These are phyloP conservation scores for Amphiprion ocellaris DNA, from an alignment of 2,113 vertebrate species.

Conservation along the genomic window DNA sequence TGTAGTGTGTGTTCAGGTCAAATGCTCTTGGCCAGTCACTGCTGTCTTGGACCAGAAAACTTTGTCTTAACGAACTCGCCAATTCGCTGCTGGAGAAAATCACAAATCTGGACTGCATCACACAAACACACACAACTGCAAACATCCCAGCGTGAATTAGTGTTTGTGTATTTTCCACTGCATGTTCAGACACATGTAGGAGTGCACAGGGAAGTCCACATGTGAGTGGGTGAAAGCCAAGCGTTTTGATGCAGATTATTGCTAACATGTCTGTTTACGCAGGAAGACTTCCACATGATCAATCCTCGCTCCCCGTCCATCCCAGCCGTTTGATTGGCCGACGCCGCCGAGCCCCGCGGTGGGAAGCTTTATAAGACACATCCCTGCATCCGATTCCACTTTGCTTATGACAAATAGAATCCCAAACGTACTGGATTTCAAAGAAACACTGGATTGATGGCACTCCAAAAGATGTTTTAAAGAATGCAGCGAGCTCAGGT, in stretches of 20 bases:
- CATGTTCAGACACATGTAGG: neutral
- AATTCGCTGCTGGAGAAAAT: constrained; percentile 54
- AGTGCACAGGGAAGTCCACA: no score
- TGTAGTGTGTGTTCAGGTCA: constrained; percentile 26
- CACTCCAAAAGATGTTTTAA: constrained; percentile 42
- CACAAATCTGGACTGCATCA: constrained; percentile 51
- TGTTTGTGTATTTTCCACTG: no score
- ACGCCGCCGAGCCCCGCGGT: neutral
- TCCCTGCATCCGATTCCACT: constrained; percentile 32
- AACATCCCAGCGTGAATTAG: neutral
- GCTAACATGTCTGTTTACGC: constrained; percentile 54
- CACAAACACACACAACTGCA: constrained; percentile 8
- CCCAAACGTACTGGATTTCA: constrained; percentile 33
- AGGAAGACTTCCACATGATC: neutral
- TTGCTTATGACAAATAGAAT: constrained; percentile 33
- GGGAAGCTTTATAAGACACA: neutral
- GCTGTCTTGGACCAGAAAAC: constrained; percentile 49
- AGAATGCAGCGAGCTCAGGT: constrained; percentile 39
- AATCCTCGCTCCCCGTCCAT: neutral
- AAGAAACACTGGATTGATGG: constrained; percentile 16
- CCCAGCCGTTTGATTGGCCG: constrained; percentile 4
- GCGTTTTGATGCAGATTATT: constrained; percentile 38
- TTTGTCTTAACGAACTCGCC: constrained; percentile 52
- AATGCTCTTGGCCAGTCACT: constrained; percentile 58
- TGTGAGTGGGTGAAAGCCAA: neutral